Percentiles rank a stretch among this genome's conserved stretches.
phyloP scores from a whole-genome alignment of 2,888 invertebrate genomes.

The Pristionchus exspectatus region DNA sequence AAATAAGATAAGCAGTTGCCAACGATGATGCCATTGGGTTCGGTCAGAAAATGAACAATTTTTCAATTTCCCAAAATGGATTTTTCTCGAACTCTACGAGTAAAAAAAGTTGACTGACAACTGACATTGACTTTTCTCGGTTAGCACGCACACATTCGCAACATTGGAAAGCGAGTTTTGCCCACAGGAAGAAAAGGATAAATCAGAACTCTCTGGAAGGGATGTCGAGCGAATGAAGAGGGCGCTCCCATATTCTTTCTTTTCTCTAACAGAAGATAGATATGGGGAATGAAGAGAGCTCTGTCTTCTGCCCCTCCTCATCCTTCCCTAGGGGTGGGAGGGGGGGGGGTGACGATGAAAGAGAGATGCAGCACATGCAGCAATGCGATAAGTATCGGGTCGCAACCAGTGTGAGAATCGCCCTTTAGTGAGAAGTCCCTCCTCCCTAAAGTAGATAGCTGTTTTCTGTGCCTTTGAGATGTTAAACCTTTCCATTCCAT shows the following conservation, averaged over 20 bases:
- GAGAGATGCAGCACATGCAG: background rate
- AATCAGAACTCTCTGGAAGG: conserved; percentile 1
- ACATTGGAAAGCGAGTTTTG: background rate
- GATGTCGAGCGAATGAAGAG: background rate
- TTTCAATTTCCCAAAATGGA: background rate
- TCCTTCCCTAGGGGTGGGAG: conserved; percentile 37
- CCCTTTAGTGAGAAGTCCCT: background rate
- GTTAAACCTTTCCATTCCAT: too few relatives aligned
- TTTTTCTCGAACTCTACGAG: background rate
- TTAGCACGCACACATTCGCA: conserved; percentile 4
- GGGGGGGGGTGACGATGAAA: conserved; percentile 2
- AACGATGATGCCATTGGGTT: too few relatives aligned
- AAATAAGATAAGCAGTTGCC: too few relatives aligned
- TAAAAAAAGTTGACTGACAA: background rate
- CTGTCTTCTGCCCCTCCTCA: background rate
- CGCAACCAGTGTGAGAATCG: background rate
- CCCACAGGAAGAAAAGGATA: background rate
- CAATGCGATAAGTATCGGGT: conserved; percentile 21
- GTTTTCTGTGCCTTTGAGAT: too few relatives aligned
- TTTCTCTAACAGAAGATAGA: background rate
- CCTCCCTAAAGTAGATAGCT: too few relatives aligned
- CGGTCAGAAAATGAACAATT: too few relatives aligned
- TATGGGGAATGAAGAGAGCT: background rate
- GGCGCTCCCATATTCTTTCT: background rate
- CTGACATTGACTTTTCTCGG: background rate